Base-by-base conservation (phyloP, 1,140 invertebrate species). In the Limonius californicus region DNA sequence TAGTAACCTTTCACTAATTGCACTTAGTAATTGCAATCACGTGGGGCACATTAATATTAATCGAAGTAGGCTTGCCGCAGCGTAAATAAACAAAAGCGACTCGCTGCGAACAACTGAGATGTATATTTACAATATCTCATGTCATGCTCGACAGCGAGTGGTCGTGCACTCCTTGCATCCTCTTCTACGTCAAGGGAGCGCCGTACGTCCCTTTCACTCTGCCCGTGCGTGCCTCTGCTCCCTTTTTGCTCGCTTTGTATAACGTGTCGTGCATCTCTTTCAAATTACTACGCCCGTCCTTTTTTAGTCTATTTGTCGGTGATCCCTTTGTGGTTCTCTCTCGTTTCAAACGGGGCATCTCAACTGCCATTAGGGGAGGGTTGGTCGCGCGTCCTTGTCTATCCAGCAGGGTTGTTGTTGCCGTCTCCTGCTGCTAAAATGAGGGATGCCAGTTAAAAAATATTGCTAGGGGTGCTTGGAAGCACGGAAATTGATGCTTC, bases 81-180 rank as follows among this genome's bases (percentile, higher is more conserved):
- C 8, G 47, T 47, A 57, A 65, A 65, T 65, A 65, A 65, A 62
- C 60, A 65, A 65, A 59, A 57, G 61, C 50, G 30, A 32, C 42
- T 50, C 64, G 54, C 20, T 23, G 39, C 42, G 54, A 64, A 65
- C 59, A 61, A 56, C 19, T 56, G 54, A 59, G 30, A 62, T 42
- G 50, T 66, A 59, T 66, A 66, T 66, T 66, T 66, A 66, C 64
- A 63, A 66, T 63, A 63, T 63, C 62, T 66, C 58, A 64, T 62
- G 66, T 67, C 63, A 64, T 59, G 66, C 62, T 35, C 58, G 53
- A 63, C n/a, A 39, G n/a, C 35, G 35, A 14, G 35, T 39, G n/a
- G 35, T 39, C 35, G 35, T 39, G 35, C 35, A 39, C 11, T 14
- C n/a, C 8, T 12, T 2, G 2, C 35, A 6, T 39, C 35, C 11